Percentiles rank a stretch among this genome's conserved stretches.
Evolutionary conservation across 1,140 invertebrate genomes (phyloP).

Genomic region (Atta texana): DNA sequence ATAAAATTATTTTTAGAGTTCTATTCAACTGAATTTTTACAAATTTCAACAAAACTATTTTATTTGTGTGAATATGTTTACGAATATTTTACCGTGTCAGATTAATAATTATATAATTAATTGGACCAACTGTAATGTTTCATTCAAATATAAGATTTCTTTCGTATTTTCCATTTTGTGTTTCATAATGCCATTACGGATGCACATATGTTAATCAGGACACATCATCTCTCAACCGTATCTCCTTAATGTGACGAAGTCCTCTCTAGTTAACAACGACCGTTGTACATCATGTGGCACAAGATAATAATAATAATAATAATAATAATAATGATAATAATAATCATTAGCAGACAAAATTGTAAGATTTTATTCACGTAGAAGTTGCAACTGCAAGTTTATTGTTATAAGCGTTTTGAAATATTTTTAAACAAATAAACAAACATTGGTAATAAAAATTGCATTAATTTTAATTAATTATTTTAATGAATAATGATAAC

Average conservation of each 20-base stretch:
- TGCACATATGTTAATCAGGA: constrained; percentile 10
- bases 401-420: constrained; percentile 1
- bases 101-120: background rate
- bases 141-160: background rate
- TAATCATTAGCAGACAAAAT: constrained; percentile 21
- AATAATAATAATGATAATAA: constrained; percentile 35
- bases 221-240: constrained; percentile 37
- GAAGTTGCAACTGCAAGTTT: background rate
- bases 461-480: background rate
- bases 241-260: constrained; percentile 42
- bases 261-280: constrained; percentile 5
- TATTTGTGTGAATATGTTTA: background rate
- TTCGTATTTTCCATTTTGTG: background rate
- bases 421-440: background rate
- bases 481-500: background rate
- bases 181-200: constrained; percentile 12
- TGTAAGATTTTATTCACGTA: constrained; percentile 8
- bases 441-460: background rate
- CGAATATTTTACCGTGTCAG: background rate
- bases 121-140: background rate
- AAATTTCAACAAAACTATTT: too few relatives aligned
- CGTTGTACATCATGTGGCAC: background rate
- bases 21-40: too few relatives aligned
- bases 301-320: constrained; percentile 39
- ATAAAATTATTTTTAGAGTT: too few relatives aligned